Evolutionary conservation across 2,113 vertebrate species (phyloP).

Genomic region (Dermatemys mawii): DNA sequence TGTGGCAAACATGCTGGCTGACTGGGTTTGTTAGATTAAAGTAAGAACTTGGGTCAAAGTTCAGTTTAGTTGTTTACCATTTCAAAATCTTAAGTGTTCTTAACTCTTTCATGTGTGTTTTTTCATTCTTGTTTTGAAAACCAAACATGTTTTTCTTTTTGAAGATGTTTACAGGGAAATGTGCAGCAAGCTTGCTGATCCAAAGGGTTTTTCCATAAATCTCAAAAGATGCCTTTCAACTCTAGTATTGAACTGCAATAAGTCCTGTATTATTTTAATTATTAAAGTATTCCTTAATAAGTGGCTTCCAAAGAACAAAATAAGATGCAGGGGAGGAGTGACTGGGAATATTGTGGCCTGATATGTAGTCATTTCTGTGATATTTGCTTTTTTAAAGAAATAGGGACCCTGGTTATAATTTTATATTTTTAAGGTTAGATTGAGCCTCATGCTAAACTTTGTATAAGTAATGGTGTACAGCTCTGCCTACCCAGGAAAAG

Average conservation of each 20-base stretch:
- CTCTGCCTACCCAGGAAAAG: not conserved
- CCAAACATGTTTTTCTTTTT: constrained; percentile 49
- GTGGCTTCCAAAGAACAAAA: not conserved
- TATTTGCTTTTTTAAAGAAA: not conserved
- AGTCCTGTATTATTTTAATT: not conserved
- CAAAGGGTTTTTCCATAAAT: not conserved
- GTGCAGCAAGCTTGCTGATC: not conserved
- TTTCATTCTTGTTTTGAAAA: constrained; percentile 62
- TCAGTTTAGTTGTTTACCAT: constrained; percentile 70
- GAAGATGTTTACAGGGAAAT: constrained; percentile 33
- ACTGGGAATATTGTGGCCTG: not conserved
- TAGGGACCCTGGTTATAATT: not conserved
- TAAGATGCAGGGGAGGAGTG: not conserved
- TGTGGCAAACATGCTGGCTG: constrained; percentile 57
- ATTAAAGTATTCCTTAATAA: not conserved
- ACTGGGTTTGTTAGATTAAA: constrained; percentile 64
- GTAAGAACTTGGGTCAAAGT: constrained; percentile 70
- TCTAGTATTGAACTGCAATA: not conserved
- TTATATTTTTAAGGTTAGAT: rapidly evolving
- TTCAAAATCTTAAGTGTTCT: constrained; percentile 65
- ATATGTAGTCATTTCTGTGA: rapidly evolving
- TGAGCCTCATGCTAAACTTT: not conserved
- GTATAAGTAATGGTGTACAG: not conserved
- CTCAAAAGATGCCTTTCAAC: not conserved
- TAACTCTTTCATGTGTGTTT: constrained; percentile 72